Evolutionary conservation across 2,888 invertebrate genomes (phyloP), one percentile per base, ranked within the genome.

Genomic region (Nemapogon koenigi): DNA sequence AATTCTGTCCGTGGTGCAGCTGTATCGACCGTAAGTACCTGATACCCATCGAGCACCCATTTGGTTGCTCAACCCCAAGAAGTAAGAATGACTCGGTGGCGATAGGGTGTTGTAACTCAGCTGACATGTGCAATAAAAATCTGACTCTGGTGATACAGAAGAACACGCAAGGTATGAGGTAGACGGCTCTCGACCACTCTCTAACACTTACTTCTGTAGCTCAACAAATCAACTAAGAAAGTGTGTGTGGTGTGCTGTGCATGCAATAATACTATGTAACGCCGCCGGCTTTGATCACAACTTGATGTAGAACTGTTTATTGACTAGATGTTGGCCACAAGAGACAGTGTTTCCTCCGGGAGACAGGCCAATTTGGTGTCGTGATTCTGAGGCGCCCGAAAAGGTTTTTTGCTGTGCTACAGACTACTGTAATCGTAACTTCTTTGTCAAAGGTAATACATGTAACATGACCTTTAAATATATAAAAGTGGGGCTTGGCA

Each of bases 31-130:
- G 81, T 79, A 81, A 79, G 71, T 81, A 86, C 71, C 82, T 85
- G 80, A 83, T 88, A 70, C 90, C 90, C 69, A 83, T 84, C 75
- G 87, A 88, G 82, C 89, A 90, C 70, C 88, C 89, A 72, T 83
- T 90, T 83, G 83, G 87, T 83, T 91, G 91, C 83, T 86, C 87
- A 80, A 83, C 85, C 72, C 84, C 87, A 73, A 84, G 83, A 79
- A 82, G 83, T 79, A 82, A 83, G 79, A 89, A 88, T 82, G 85
- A 85, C 62, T 84, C 87, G 55, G 86, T 88, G 83, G 85, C 85
- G 81, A 87, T 90, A 82, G 83, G 85, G 67, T 91, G 91, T 86
- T 91, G 91, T 85, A 85, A 86, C 70, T 80, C 86, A 61, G 81
- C 50, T 54, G 73, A 83, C 81, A 86, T 85, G 85, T 90, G 90